These are phyloP conservation scores for Escarpia spicata DNA, from an alignment of 2,888 invertebrate species.

Conservation along the genomic window DNA sequence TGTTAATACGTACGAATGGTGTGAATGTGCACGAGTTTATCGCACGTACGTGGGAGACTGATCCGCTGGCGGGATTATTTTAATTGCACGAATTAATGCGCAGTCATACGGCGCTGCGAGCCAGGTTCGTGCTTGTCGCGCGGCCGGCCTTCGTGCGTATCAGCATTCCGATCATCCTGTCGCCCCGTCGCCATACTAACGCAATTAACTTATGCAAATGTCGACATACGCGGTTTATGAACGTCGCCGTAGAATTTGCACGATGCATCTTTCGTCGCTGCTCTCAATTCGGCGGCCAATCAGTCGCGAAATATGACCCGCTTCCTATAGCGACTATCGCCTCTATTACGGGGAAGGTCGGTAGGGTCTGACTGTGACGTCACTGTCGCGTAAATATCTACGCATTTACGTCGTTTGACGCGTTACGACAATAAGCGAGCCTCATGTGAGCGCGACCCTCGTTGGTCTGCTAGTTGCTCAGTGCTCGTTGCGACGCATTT, in stretches of 20 bases:
- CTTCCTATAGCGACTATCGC: not conserved
- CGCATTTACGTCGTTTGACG: not conserved
- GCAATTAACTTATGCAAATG: conserved; percentile 11
- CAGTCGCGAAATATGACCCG: not conserved
- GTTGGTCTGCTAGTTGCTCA: not conserved
- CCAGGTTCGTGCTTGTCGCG: not conserved
- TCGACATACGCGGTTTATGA: not conserved
- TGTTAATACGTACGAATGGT: not conserved
- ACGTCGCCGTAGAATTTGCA: not conserved
- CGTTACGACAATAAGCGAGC: not conserved
- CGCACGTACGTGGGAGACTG: not conserved
- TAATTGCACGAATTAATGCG: conserved; percentile 10
- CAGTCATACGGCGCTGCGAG: not conserved
- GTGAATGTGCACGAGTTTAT: not conserved
- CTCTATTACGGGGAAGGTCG: not conserved
- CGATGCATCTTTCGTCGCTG: not conserved
- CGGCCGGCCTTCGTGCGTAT: not conserved
- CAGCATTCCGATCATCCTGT: not conserved
- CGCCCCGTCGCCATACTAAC: not conserved
- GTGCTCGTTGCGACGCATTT: not conserved
- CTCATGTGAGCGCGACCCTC: not conserved
- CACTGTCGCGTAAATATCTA: not conserved
- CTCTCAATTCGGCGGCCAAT: not conserved
- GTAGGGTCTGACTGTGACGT: not conserved
- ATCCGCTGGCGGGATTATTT: not conserved